These are phyloP conservation scores for Coptodon bakossiorum DNA, from an alignment of 2,113 vertebrate species.

Conservation along the genomic window DNA sequence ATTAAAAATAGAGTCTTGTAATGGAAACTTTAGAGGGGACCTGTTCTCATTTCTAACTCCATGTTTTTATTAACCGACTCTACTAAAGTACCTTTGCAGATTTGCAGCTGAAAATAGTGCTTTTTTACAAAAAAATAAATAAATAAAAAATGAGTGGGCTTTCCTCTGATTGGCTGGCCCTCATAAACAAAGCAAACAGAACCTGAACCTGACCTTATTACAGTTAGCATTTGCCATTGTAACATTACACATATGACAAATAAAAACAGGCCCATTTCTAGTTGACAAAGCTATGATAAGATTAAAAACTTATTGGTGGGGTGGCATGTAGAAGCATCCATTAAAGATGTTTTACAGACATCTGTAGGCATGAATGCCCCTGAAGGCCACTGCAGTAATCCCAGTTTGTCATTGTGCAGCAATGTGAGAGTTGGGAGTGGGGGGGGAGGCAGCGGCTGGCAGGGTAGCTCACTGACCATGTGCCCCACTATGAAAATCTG, in stretches of 20 bases:
- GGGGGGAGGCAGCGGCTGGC: not conserved
- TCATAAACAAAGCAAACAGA: not conserved
- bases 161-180: not conserved
- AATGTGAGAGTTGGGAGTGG: not conserved
- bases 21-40: not conserved
- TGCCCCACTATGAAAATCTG: conserved; percentile 18
- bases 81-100: not conserved
- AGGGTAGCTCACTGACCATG: conserved; percentile 1
- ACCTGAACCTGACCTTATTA: not conserved
- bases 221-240: not conserved
- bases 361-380: not conserved
- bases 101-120: not conserved
- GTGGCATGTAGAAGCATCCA: not conserved
- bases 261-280: not conserved
- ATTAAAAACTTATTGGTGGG: not conserved
- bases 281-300: not conserved
- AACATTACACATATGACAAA: not conserved
- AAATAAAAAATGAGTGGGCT: not conserved
- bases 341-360: not conserved
- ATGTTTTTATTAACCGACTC: not conserved
- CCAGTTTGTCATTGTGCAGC: conserved; percentile 40
- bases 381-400: conserved; percentile 19
- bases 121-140: not conserved
- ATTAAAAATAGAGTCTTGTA: not conserved
- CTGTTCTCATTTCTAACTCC: not conserved